A percentile compares a stretch with the other conserved stretches of the same genome.
phyloP scores from a whole-genome alignment of 2,888 invertebrate genomes.

The Timema cristinae region DNA sequence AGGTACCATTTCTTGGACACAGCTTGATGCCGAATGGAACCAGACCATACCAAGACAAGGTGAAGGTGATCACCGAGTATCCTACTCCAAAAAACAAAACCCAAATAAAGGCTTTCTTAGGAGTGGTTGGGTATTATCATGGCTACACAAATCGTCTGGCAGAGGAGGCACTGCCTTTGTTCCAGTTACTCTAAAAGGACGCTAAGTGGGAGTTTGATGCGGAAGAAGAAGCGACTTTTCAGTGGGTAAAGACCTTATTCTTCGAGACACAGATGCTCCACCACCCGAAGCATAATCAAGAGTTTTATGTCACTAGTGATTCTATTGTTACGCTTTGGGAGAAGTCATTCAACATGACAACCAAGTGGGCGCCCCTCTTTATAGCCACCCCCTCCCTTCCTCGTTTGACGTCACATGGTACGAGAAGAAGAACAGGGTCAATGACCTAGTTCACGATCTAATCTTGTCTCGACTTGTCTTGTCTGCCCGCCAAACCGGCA shows the following conservation, averaged over 20 bases:
- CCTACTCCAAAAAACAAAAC: neutral
- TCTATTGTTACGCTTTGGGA: no score
- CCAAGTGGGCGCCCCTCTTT: no score
- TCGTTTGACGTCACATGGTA: no score
- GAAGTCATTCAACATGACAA: no score
- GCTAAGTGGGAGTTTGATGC: neutral
- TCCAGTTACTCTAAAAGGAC: neutral
- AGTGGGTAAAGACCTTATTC: constrained; percentile 7
- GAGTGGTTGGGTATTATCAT: neutral
- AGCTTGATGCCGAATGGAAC: neutral
- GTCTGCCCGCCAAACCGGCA: no score
- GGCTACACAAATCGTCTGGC: neutral
- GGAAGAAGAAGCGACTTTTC: neutral
- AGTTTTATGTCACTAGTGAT: neutral
- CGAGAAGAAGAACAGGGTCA: no score
- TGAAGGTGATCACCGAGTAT: neutral
- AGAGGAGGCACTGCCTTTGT: neutral
- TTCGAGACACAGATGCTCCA: neutral
- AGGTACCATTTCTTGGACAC: constrained; percentile 12
- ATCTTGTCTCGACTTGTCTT: no score
- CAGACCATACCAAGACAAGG: neutral
- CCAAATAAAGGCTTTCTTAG: neutral
- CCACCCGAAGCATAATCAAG: neutral
- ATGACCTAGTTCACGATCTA: no score
- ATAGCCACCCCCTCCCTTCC: no score